These are phyloP conservation scores for Myathropa florea DNA, from an alignment of 2,888 invertebrate genomes.

Conservation along the genomic window DNA sequence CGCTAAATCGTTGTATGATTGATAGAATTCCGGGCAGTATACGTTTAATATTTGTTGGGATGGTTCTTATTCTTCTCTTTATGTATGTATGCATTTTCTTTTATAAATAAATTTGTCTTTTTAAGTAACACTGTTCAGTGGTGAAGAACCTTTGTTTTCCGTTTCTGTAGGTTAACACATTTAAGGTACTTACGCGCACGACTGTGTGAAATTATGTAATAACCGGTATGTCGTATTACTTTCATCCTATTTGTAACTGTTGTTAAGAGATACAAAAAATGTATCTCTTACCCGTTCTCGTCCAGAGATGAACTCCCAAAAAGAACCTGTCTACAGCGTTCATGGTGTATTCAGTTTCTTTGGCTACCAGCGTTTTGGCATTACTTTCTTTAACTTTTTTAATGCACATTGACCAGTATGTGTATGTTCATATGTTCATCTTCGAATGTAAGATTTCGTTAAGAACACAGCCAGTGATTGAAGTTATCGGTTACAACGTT, in stretches of 20 bases:
- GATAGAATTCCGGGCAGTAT: not conserved
- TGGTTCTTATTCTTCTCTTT: not conserved
- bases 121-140: not conserved
- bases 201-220: not conserved
- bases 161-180: not conserved
- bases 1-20: constrained; percentile 34
- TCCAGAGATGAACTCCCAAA: not conserved
- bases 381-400: too few species aligned
- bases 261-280: not conserved
- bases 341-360: not conserved
- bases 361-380: not conserved
- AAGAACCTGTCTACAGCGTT: not conserved
- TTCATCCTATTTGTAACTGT: not conserved
- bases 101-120: not conserved
- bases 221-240: not conserved
- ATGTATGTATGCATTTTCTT: not conserved
- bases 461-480: too few species aligned
- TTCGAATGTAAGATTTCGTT: too few species aligned
- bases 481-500: too few species aligned
- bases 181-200: not conserved
- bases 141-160: not conserved
- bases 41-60: not conserved
- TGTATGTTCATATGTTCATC: too few species aligned
- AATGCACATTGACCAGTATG: too few species aligned
- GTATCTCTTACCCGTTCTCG: not conserved